A percentile compares a stretch with the other conserved stretches of the same genome.
Evolutionary conservation across 2,113 vertebrate species (phyloP).

Genomic region (Menidia beryllina): DNA sequence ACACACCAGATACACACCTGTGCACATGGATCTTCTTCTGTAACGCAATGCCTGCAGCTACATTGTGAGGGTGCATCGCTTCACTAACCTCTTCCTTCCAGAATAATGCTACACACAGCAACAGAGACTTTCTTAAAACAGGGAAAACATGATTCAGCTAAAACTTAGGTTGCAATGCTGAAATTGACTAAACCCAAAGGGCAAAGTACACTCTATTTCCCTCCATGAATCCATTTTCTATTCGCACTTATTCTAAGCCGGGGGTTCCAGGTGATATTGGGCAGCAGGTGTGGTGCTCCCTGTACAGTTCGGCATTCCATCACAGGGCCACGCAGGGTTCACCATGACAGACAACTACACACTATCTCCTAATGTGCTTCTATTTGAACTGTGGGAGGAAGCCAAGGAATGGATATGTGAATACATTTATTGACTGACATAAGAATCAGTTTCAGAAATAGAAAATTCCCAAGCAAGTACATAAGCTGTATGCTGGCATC

Average conservation of each 20-base stretch:
- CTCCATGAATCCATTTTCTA: too few species aligned
- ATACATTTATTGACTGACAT: conserved; percentile 37
- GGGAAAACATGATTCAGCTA: not conserved
- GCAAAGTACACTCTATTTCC: not conserved
- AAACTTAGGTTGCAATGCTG: not conserved
- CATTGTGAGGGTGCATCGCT: conserved; percentile 38
- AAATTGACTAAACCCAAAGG: conserved; percentile 12
- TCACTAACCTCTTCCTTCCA: conserved; percentile 29
- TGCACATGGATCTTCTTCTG: conserved; percentile 7
- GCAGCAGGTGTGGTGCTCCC: too few species aligned
- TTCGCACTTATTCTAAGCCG: too few species aligned
- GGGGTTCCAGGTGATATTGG: too few species aligned
- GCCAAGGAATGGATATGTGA: too few species aligned
- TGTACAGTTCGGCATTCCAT: too few species aligned
- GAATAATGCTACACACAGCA: not conserved
- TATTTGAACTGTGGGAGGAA: too few species aligned
- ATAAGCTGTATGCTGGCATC: conserved; percentile 24
- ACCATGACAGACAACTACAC: too few species aligned
- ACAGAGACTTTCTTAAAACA: conserved; percentile 4
- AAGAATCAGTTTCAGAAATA: conserved; percentile 35
- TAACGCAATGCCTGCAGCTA: conserved; percentile 25
- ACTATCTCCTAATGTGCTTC: too few species aligned
- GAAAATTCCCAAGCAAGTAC: conserved; percentile 29
- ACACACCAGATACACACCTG: conserved; percentile 28
- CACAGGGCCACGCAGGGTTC: too few species aligned